These are phyloP conservation scores for Micoletzkya japonica DNA, from an alignment of 2,888 invertebrate genomes.

Conservation along the genomic window DNA sequence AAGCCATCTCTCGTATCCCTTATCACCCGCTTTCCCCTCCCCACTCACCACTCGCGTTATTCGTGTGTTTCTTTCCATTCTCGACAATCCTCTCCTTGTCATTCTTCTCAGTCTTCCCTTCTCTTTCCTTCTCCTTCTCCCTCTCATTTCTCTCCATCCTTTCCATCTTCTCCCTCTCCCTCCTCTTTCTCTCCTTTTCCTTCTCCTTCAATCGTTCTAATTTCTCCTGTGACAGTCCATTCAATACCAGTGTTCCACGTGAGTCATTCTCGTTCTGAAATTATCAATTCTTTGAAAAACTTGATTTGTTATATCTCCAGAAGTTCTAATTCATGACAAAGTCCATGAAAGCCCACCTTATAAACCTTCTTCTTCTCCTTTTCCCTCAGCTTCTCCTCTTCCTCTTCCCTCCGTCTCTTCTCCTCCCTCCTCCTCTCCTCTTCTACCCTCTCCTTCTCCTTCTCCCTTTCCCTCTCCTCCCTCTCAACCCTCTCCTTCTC, in stretches of 20 bases:
- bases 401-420: slow-evolving; percentile 1
- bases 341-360: not conserved
- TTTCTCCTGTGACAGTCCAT: not conserved
- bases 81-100: not conserved
- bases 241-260: not conserved
- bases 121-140: slow-evolving; percentile 7
- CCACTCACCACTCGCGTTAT: too few species aligned
- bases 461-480: not conserved
- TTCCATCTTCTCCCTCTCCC: not conserved
- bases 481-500: not conserved
- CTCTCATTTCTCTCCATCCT: not conserved
- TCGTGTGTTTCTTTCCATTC: too few species aligned
- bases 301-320: not conserved
- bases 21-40: not conserved
- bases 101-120: slow-evolving; percentile 18
- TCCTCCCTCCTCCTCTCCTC: slow-evolving; percentile 3
- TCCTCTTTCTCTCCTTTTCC: not conserved
- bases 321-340: not conserved
- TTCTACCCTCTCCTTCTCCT: slow-evolving; percentile 3
- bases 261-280: not conserved
- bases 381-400: not conserved
- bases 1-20: too few species aligned
- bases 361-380: not conserved
- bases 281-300: not conserved
- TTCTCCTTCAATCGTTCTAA: slow-evolving; percentile 4